A percentile compares a stretch with the other conserved stretches of the same genome.
These are phyloP conservation scores for Schmidtea mediterranea DNA, from an alignment of 1,140 invertebrate species.

Conservation along the genomic window DNA sequence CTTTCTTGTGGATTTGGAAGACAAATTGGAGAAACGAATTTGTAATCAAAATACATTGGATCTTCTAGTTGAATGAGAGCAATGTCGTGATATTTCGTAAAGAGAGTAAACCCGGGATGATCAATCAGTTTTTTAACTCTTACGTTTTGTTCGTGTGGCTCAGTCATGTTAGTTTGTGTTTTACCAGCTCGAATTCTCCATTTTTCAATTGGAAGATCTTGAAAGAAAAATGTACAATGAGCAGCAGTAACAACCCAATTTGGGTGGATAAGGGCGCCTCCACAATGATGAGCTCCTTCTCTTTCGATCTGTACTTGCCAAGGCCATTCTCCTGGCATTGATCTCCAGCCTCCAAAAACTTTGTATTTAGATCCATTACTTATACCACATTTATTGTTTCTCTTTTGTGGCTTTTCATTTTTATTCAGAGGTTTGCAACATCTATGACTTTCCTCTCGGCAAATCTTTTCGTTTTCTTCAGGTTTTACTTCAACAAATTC, in stretches of 20 bases:
- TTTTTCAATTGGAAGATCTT: neutral
- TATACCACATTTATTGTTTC: too few species aligned
- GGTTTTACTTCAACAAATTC: too few species aligned
- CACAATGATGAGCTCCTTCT: constrained; percentile 31
- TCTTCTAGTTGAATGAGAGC: neutral
- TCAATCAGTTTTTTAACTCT: neutral
- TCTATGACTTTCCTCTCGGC: too few species aligned
- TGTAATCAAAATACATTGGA: neutral
- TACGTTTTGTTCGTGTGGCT: neutral
- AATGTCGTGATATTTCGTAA: neutral
- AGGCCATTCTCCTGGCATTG: neutral
- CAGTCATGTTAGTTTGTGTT: neutral
- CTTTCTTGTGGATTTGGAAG: neutral
- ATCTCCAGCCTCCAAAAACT: neutral
- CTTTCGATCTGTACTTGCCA: neutral
- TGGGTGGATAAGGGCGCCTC: constrained; percentile 51
- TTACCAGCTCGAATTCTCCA: neutral
- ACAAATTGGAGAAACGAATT: neutral
- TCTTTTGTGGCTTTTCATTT: too few species aligned
- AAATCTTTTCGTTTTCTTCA: too few species aligned
- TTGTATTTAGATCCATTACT: neutral
- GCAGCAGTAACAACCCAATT: constrained; percentile 61
- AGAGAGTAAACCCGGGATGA: neutral
- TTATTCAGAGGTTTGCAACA: too few species aligned
- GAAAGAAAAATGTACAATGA: constrained; percentile 41